These are phyloP conservation scores for Mnemiopsis leidyi DNA, from an alignment of 37 sponge, comb jelly and placozoan genomes.

Conservation along the genomic window DNA sequence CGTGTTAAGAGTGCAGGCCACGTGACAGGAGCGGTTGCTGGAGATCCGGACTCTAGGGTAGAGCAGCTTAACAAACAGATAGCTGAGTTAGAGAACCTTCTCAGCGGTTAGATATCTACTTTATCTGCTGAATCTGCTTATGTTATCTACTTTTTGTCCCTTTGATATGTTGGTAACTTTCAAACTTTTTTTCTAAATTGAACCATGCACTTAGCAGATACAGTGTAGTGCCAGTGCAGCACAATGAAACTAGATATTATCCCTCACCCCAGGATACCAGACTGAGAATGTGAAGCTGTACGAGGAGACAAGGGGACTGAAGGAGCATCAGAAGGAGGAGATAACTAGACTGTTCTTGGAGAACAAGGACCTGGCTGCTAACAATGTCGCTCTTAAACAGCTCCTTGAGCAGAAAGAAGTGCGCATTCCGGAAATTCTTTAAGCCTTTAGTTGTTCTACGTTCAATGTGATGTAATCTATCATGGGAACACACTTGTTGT, in stretches of 20 bases:
- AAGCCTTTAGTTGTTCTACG: too few species aligned
- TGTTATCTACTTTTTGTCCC: too few species aligned
- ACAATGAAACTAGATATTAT: too few species aligned
- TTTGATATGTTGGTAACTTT: too few species aligned
- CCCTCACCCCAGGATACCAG: conserved; percentile 15
- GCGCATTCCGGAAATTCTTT: too few species aligned
- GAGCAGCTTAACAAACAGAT: conserved; percentile 23
- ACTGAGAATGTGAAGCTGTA: conserved; percentile 41
- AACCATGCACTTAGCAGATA: too few species aligned
- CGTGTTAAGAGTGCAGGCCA: background rate
- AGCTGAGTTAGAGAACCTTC: conserved; percentile 16
- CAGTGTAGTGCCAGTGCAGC: too few species aligned
- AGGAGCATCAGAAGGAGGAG: conserved; percentile 20
- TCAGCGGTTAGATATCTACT: background rate
- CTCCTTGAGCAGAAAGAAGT: conserved; percentile 47
- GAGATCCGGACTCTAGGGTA: conserved; percentile 28
- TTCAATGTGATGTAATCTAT: too few species aligned
- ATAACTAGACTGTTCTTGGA: conserved; percentile 7
- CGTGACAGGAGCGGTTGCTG: background rate
- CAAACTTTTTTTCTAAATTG: too few species aligned
- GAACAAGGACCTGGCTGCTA: conserved; percentile 7
- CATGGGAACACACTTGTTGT: too few species aligned
- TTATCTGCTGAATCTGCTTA: too few species aligned
- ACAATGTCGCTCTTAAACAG: conserved; percentile 39
- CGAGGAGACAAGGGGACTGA: background rate